phyloP scores from a whole-genome alignment of 2,797 vertebrate species.

The Melanotaenia maccullochi region DNA sequence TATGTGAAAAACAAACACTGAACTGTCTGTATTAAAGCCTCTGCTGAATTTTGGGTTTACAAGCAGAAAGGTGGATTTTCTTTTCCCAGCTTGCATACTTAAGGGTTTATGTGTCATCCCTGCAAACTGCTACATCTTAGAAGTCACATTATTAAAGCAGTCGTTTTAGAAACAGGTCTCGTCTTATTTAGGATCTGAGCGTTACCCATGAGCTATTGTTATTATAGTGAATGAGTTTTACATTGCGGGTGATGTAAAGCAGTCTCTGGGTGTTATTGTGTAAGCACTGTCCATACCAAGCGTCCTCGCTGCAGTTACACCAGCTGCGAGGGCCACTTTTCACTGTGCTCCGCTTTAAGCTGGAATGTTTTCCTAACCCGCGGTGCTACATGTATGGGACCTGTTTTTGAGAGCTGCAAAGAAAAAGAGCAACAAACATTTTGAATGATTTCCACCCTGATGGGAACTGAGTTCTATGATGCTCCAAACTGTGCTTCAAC shows the following conservation, averaged over 20 bases:
- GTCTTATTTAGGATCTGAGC: no score
- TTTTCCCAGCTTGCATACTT: no score
- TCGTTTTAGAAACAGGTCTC: no score
- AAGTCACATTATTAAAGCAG: no score
- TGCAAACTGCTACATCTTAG: no score
- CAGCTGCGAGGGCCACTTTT: constrained; percentile 6
- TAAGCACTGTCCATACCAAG: not conserved
- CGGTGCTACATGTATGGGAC: constrained; percentile 31
- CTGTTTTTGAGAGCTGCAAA: constrained; percentile 13
- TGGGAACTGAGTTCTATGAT: no score
- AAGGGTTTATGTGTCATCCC: no score
- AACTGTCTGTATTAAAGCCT: not conserved
- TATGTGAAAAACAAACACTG: not conserved
- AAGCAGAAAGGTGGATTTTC: no score
- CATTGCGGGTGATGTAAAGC: not conserved
- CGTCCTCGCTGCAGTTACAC: not conserved
- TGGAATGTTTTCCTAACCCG: constrained; percentile 17
- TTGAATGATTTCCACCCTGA: not conserved
- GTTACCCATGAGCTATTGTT: no score
- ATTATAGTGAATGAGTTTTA: not conserved
- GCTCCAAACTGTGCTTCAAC: no score
- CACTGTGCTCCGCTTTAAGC: constrained; percentile 16
- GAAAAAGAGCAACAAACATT: constrained; percentile 5
- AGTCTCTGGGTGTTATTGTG: not conserved
- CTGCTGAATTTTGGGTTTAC: no score